Base-by-base conservation (phyloP, 2,888 invertebrate species). In the Odontomyia ornata region DNA sequence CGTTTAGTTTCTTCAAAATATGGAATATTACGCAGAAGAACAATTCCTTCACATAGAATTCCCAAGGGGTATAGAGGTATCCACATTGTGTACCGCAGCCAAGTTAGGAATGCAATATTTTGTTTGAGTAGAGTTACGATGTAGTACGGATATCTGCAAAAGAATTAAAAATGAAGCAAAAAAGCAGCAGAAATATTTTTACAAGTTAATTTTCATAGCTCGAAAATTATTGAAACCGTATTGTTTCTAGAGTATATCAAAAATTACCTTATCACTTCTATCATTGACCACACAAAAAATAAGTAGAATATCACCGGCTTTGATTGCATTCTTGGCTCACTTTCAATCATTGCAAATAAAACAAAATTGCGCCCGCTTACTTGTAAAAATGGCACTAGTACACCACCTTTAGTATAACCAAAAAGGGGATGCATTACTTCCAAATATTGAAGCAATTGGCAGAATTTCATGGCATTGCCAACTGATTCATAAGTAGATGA, bases 1-100 rank as follows among this genome's bases (percentile, higher is more conserved):
- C 88, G 91, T 71, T 90, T 89, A 0, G 95, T 95, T 83, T 96
- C 94, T 81, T 97, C 95, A 83, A 96, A 95, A 84, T 94, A 95
- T 0, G 96, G 95, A 83, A 98, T 93, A 84, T 95, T 94, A 73
- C 95, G 89, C 21, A 95, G 88, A 57, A 95, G 89, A 15, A 95
- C 90, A 2, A 94, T 91, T 0, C 95, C 93, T 88, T 98, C 98
- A 83, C 95, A 93, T 0, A 96, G 83, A 81, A 97, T 92, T 5
- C 97, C 98, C 52, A 97, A 84, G 0, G 98, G 98, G 86, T 98
- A 98, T 0, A 98, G 89, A 0, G 95, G 92, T 80, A 98, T 95
- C 98, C 98, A 99, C 76, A 96, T 89, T 0, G 95, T 93, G 86
- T 98, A 98, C 18, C 98, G 90, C 1, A 98, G 87, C 98, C 98